Conservation (phyloP, 2,888 invertebrate genomes). For the Hydrotaea diabolus region DNA sequence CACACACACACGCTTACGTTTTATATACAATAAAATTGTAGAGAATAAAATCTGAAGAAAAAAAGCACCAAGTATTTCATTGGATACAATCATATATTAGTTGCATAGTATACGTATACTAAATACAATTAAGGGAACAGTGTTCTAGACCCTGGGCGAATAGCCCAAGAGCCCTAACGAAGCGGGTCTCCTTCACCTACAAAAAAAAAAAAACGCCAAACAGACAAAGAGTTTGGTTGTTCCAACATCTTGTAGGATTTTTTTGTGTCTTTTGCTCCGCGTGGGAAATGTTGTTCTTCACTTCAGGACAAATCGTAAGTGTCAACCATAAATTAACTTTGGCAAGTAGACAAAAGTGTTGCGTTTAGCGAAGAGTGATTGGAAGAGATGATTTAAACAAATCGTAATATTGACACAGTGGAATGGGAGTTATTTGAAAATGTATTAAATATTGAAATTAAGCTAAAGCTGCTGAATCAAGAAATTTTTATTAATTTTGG, state of each 20-base stretch:
- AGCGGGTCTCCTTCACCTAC: background rate
- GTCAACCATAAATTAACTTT: conserved; percentile 19
- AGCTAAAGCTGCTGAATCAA: too few species aligned
- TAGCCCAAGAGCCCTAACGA: conserved; percentile 16
- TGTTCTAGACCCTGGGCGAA: background rate
- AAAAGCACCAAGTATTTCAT: background rate
- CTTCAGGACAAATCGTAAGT: conserved; percentile 6
- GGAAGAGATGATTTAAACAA: background rate
- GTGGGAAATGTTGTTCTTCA: background rate
- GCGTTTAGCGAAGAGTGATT: background rate
- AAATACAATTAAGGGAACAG: background rate
- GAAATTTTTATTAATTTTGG: too few species aligned
- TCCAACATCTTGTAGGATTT: too few species aligned
- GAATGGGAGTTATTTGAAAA: too few species aligned
- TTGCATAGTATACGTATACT: background rate
- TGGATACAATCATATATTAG: conserved; percentile 1
- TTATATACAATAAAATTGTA: conserved; percentile 3
- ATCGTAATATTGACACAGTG: background rate
- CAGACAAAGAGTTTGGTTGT: conserved; percentile 1
- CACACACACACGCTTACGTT: background rate
- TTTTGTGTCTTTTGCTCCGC: too few species aligned
- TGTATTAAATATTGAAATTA: too few species aligned
- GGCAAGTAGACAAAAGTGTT: background rate
- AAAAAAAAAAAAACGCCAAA: background rate
- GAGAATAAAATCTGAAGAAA: background rate